Evolutionary conservation across 2,888 invertebrate genomes (phyloP), one percentile per base, ranked within the genome.

Genomic region (Carabus problematicus): DNA sequence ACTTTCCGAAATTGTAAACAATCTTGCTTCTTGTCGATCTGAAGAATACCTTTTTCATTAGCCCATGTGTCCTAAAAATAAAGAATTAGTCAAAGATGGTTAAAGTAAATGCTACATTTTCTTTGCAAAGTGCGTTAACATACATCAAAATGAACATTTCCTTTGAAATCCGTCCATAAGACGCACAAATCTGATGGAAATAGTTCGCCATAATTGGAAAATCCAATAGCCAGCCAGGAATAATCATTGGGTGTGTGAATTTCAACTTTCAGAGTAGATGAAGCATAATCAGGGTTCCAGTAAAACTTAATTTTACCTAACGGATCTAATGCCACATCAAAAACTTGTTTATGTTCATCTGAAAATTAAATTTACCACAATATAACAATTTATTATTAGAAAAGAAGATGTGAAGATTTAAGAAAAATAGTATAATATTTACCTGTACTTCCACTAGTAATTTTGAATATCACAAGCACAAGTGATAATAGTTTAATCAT

Each of bases 141-240:
- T 79, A 88, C 88, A 81, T 87, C 82, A 69, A 88, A 80, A 70
- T 87, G 85, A 43, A 85, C 81, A 70, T 81, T 82, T 19, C 86
- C 86, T 74, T 85, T 86, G 84, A 89, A 89, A 77, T 92, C 89
- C 59, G 87, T 86, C 91, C 93, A 93, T 67, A 93, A 83, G 55
- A 95, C 82, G 76, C 95, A 95, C 71, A 93, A 88, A 82, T 96
- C 95, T 0, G 94, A 92, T 49, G 89, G 87, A 71, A 86, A 86
- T 2, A 87, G 76, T 55, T 88, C 85, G 0, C 95, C 95, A 70
- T 91, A 87, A 76, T 93, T 89, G 0, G 95, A 95, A 82, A 95
- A 95, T 42, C 95, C 95, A 59, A 95, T 77, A 0, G 91, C 94
- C 76, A 95, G 89, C 95, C 95, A 95, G 0, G 79, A 78, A 9